Percentiles rank a stretch among this genome's conserved stretches.
These are phyloP conservation scores for Rhagoletis pomonella DNA, from an alignment of 1,140 invertebrate species.

Conservation along the genomic window DNA sequence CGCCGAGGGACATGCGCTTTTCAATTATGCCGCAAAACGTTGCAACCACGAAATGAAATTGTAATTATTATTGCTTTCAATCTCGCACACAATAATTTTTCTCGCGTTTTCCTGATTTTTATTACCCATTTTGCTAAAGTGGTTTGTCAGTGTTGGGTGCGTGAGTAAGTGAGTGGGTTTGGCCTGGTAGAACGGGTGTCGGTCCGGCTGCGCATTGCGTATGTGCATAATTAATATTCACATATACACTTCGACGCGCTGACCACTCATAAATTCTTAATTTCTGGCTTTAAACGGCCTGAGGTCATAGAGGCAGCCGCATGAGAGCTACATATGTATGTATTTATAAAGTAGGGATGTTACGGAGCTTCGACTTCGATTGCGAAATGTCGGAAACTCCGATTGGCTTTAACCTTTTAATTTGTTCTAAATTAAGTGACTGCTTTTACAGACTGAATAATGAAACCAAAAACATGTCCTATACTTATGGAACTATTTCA, in stretches of 20 bases:
- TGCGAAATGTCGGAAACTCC: too few relatives aligned
- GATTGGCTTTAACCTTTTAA: too few relatives aligned
- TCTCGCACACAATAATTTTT: conserved; percentile 33
- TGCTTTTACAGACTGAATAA: too few relatives aligned
- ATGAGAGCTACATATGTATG: not conserved
- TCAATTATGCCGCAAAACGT: conserved; percentile 34
- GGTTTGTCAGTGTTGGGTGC: not conserved
- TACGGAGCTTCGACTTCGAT: too few relatives aligned
- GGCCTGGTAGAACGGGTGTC: not conserved
- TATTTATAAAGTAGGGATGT: not conserved
- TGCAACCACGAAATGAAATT: conserved; percentile 46
- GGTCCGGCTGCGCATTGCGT: not conserved
- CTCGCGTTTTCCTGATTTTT: conserved; percentile 34
- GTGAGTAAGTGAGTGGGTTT: too few relatives aligned
- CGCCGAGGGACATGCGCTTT: not conserved
- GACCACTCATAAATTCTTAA: conserved; percentile 47
- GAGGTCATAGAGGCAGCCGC: not conserved
- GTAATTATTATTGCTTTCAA: conserved; percentile 51
- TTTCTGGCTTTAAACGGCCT: conserved; percentile 39
- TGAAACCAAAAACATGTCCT: too few relatives aligned
- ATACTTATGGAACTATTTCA: too few relatives aligned
- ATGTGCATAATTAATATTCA: conserved; percentile 42
- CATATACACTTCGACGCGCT: conserved; percentile 4
- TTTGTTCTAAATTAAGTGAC: too few relatives aligned
- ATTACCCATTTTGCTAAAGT: not conserved